phyloP scores from a whole-genome alignment of 1,140 invertebrate species.

The Elysia chlorotica region DNA sequence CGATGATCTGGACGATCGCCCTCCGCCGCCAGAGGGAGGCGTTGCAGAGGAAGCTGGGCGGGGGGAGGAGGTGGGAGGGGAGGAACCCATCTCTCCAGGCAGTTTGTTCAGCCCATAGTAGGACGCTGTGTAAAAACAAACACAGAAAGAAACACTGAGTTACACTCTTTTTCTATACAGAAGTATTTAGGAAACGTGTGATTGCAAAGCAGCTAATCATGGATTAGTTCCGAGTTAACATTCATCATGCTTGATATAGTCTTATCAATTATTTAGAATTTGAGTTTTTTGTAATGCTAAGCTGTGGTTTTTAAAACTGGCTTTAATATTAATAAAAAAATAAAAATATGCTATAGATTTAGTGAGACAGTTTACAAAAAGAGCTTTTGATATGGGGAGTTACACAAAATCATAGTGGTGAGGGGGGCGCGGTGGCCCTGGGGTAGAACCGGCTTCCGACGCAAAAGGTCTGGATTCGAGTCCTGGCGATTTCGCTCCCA shows the following conservation, averaged over 20 bases:
- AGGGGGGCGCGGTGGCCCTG: too few species aligned
- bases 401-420: too few species aligned
- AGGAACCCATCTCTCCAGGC: constrained; percentile 1
- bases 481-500: too few species aligned
- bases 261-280: not conserved
- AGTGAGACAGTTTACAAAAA: too few species aligned
- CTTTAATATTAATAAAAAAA: too few species aligned
- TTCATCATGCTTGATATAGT: not conserved
- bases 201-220: too few species aligned
- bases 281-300: too few species aligned
- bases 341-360: too few species aligned
- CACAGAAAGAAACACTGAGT: not conserved
- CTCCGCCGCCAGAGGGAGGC: not conserved
- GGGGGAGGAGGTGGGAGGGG: not conserved
- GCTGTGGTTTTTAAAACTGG: too few species aligned
- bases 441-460: too few species aligned
- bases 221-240: not conserved
- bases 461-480: too few species aligned
- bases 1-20: not conserved
- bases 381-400: too few species aligned
- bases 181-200: not conserved
- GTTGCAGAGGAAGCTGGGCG: not conserved
- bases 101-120: constrained; percentile 16
- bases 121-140: constrained; percentile 3
- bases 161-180: not conserved